Conservation (phyloP, 2,113 vertebrate species). For the Glaucomys volans region DNA sequence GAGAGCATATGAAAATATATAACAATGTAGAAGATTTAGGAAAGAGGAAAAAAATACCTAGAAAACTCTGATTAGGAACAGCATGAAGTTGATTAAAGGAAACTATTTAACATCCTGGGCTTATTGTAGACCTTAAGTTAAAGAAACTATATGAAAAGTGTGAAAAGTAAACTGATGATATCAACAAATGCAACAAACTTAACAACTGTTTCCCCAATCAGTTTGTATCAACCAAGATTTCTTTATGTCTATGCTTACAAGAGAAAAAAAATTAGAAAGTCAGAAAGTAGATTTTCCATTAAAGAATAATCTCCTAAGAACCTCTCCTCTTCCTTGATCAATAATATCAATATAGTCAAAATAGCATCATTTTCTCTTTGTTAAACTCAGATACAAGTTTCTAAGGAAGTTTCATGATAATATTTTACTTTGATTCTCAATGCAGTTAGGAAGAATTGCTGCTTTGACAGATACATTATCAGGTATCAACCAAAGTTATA, state of each 20-base stretch:
- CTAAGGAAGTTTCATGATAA: neutral
- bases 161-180: slow-evolving; percentile 24
- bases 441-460: neutral
- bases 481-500: neutral
- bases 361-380: neutral
- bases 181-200: neutral
- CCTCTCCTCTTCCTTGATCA: neutral
- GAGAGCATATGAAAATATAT: slow-evolving; percentile 61
- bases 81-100: slow-evolving; percentile 60
- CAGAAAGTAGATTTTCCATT: neutral
- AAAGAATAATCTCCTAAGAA: neutral
- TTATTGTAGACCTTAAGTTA: slow-evolving; percentile 23
- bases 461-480: neutral
- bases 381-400: neutral
- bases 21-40: slow-evolving; percentile 57
- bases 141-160: slow-evolving; percentile 42
- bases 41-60: neutral
- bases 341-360: neutral
- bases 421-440: slow-evolving; percentile 16
- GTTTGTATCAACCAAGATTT: neutral
- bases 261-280: neutral
- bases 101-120: slow-evolving; percentile 17
- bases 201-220: neutral
- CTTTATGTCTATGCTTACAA: neutral
- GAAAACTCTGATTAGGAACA: slow-evolving; percentile 60